phyloP scores from a whole-genome alignment of 2,113 vertebrate species.

The Felis catus region DNA sequence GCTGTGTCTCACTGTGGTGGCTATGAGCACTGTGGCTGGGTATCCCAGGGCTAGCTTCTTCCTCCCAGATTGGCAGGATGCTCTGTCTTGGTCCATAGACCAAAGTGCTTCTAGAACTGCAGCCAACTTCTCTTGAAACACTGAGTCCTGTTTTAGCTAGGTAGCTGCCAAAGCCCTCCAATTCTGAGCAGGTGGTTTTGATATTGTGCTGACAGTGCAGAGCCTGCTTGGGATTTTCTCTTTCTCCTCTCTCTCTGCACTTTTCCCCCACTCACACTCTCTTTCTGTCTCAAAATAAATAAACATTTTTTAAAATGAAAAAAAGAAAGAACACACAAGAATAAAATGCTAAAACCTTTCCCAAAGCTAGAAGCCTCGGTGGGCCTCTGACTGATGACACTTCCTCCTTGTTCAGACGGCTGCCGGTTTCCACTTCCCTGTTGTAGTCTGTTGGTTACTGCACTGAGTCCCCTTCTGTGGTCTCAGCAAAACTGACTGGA shows the following conservation, averaged over 20 bases:
- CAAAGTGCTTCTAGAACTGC: neutral
- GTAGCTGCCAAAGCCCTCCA: neutral
- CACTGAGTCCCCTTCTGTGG: neutral
- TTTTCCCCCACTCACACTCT: too few relatives aligned
- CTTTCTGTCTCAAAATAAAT: too few relatives aligned
- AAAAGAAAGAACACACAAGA: neutral
- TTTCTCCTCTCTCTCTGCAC: too few relatives aligned
- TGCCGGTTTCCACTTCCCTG: neutral
- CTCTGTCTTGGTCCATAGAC: neutral
- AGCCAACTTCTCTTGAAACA: neutral
- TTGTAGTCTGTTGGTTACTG: neutral
- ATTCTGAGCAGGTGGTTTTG: neutral
- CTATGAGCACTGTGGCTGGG: neutral
- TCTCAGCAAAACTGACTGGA: neutral
- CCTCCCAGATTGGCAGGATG: neutral
- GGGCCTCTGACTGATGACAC: neutral
- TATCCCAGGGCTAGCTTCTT: neutral
- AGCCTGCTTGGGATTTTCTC: too few relatives aligned
- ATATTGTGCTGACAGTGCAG: neutral
- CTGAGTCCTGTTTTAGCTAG: neutral
- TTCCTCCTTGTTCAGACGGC: neutral
- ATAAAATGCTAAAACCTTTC: neutral
- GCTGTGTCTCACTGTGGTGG: neutral
- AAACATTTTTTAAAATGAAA: too few relatives aligned
- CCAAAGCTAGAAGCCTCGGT: neutral